Conservation (phyloP, 2,888 invertebrate genomes). For the Helleia helle region DNA sequence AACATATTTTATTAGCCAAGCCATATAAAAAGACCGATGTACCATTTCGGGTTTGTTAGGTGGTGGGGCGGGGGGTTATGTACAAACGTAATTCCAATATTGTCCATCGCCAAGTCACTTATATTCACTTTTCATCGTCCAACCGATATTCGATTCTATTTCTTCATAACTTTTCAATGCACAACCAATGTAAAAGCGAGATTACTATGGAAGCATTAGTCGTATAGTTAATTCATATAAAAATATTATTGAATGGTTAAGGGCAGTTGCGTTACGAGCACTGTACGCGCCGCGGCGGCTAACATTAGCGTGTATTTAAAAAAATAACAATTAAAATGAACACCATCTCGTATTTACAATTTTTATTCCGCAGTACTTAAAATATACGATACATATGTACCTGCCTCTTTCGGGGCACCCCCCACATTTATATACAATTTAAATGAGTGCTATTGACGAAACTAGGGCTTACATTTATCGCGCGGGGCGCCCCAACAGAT, state of each 20-base stretch:
- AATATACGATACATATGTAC: conserved; percentile 45
- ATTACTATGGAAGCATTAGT: conserved; percentile 6
- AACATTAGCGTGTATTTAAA: conserved; percentile 54
- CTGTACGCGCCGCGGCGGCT: conserved; percentile 30
- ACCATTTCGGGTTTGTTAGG: no score
- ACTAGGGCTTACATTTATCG: conserved; percentile 17
- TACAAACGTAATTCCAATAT: no score
- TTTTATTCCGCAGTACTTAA: conserved; percentile 35
- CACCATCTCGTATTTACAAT: conserved; percentile 65
- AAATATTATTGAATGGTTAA: conserved; percentile 26
- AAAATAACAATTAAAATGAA: conserved; percentile 66
- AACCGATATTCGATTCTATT: no score
- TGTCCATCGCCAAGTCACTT: no score
- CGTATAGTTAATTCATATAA: conserved; percentile 24
- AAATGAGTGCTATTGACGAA: conserved; percentile 18
- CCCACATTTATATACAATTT: conserved; percentile 45
- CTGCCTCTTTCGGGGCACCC: conserved; percentile 31
- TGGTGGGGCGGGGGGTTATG: no score
- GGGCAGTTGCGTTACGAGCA: conserved; percentile 26
- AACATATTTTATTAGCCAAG: no score
- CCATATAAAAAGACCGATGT: no score
- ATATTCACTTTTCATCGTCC: no score
- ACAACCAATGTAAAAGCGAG: not conserved
- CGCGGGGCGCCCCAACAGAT: conserved; percentile 27
- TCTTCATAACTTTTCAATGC: no score